Evolutionary conservation across 2,888 invertebrate genomes (phyloP).

Genomic region (Brachypalpus laphriformis): DNA sequence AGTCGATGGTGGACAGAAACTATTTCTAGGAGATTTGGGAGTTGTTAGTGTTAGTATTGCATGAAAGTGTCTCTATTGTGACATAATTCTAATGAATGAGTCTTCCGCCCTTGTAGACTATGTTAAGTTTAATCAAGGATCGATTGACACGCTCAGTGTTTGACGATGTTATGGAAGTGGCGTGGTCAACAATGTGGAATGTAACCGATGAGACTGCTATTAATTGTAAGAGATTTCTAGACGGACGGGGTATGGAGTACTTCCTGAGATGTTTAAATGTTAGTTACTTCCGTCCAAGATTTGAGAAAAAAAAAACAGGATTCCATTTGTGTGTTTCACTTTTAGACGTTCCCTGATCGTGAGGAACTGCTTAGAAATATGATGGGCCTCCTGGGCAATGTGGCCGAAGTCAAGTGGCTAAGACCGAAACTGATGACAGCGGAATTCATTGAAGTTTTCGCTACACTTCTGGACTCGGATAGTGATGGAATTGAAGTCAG

Average conservation of each 20-base stretch:
- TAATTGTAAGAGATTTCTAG: slow-evolving; percentile 95
- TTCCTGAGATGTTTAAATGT: slow-evolving; percentile 95
- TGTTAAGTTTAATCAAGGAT: slow-evolving; percentile 93
- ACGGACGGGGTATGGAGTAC: slow-evolving; percentile 93
- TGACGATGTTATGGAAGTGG: slow-evolving; percentile 98
- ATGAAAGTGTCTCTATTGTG: not conserved
- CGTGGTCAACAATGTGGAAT: slow-evolving; percentile 99
- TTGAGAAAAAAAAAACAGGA: not conserved
- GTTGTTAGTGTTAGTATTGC: slow-evolving; percentile 88
- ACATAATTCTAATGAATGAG: too few species aligned
- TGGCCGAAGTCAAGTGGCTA: slow-evolving; percentile 95
- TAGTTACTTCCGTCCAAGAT: slow-evolving; percentile 76
- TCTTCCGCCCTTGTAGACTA: slow-evolving; percentile 82
- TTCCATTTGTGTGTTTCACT: not conserved
- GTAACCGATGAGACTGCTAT: slow-evolving; percentile 97
- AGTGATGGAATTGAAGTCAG: slow-evolving; percentile 97
- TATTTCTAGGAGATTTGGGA: slow-evolving; percentile 94
- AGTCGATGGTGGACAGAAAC: slow-evolving; percentile 96
- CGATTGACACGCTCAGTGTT: slow-evolving; percentile 90
- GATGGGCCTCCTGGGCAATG: slow-evolving; percentile 98
- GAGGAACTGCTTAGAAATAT: slow-evolving; percentile 97
- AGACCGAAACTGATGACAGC: slow-evolving; percentile 92
- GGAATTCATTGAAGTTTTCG: slow-evolving; percentile 93
- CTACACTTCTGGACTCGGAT: slow-evolving; percentile 91
- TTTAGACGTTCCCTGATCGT: slow-evolving; percentile 92